Evolutionary conservation across 1,140 invertebrate genomes (phyloP), one percentile per base, ranked within the genome.

Genomic region (Heliconius hewitsoni): DNA sequence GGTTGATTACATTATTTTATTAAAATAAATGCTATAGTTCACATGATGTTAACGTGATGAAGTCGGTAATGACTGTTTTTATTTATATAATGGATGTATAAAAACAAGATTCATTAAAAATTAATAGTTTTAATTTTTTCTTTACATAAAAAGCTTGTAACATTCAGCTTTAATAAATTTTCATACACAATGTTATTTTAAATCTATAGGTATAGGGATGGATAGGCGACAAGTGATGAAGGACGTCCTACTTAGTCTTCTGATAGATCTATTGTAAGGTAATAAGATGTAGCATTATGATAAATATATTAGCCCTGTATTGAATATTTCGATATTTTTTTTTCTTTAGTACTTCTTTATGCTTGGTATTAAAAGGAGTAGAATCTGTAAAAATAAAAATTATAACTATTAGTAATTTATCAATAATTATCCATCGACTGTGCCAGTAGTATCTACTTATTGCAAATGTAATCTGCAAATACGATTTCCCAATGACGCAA

Each of bases 191-290:
- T 13, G 23, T 60, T 8, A 23, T 60, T 46, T 60, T 2, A 60
- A 60, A 9, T 60, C 55, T 11, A 11, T 60, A 19, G 1, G 13
- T 66, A 66, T 13, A 66, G 4, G 60, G 60, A 66, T 30, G 30
- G 60, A 23, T 66, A 16, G 27, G 9, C 27, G 11, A 16, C 27
- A 6, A 13, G n/a, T 16, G 5, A 23, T 13, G 27, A 73, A 73
- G 72, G 23, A 73, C 42, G 39, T 73, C 72, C 72, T 73, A 46
- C 19, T 73, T 73, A 73, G 39, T 23, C 72, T 46, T 73, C 4
- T 27, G 42, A 73, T 50, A 73, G 39, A 50, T 13, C 60, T 13
- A 66, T 66, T 66, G 60, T 66, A n/a, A 66, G 60, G 60, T 66
- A 66, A 30, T 66, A 66, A 66, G 19, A 23, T 27, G 55, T 27